phyloP scores from a whole-genome alignment of 2,797 vertebrate genomes.

The Esox lucius region DNA sequence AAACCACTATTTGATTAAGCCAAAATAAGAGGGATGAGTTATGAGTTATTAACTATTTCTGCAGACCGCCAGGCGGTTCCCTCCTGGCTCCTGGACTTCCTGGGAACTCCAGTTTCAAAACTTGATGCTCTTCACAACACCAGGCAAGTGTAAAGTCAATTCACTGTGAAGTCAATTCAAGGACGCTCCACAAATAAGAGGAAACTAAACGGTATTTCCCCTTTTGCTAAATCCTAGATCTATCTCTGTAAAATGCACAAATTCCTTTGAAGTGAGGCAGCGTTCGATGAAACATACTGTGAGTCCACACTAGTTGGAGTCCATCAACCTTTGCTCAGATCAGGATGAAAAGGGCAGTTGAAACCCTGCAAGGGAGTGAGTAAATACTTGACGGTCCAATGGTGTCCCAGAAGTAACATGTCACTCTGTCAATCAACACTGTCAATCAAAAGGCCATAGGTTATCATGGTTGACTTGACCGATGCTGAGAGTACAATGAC shows the following conservation, averaged over 20 bases:
- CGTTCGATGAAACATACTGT: constrained; percentile 9
- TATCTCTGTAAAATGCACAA: not conserved
- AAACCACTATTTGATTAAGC: no score
- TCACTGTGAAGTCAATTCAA: no score
- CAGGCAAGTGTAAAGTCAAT: no score
- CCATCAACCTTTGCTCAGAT: constrained; percentile 34
- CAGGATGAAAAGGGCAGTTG: constrained; percentile 33
- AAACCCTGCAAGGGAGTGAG: constrained; percentile 1
- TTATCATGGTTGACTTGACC: constrained; percentile 17
- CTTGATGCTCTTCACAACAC: no score
- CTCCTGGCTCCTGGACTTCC: no score
- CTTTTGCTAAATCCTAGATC: not conserved
- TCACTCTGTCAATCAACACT: no score
- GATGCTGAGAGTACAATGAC: not conserved
- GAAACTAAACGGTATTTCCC: not conserved
- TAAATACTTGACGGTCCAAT: not conserved
- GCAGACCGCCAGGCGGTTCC: no score
- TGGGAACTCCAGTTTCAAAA: no score
- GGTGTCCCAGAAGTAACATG: constrained; percentile 6
- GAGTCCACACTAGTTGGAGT: constrained; percentile 4
- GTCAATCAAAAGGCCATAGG: constrained; percentile 33
- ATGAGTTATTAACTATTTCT: no score
- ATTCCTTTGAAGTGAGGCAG: constrained; percentile 12
- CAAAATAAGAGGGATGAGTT: no score
- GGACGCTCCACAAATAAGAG: no score